Evolutionary conservation across 2,888 invertebrate genomes (phyloP).

Genomic region (Galeruca laticollis): DNA sequence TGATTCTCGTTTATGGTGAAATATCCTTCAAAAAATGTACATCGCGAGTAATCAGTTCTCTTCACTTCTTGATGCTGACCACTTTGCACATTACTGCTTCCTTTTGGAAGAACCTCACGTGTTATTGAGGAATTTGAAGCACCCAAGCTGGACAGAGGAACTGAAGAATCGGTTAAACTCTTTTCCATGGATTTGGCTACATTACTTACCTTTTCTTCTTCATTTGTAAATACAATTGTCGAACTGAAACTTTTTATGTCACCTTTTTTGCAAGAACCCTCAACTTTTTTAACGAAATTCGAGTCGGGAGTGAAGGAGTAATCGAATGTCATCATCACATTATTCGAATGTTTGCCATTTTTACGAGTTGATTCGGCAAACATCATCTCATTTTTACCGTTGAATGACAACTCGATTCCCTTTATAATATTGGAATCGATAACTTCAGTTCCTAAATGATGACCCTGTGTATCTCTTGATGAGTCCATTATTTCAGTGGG

Average conservation of each 20-base stretch:
- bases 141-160: conserved; percentile 12
- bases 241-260: not conserved
- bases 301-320: not conserved
- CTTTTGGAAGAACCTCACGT: conserved; percentile 16
- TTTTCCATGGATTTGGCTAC: not conserved
- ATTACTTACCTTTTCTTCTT: not conserved
- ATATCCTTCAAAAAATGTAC: conserved; percentile 14
- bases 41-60: conserved; percentile 10
- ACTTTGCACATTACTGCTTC: conserved; percentile 12
- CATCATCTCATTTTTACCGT: not conserved
- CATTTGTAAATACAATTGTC: not conserved
- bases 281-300: not conserved
- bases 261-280: not conserved
- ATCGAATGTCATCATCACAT: too few species aligned
- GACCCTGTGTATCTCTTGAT: too few species aligned
- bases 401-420: too few species aligned
- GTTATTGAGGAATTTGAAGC: not conserved
- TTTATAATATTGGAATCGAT: too few species aligned
- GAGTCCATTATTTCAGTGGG: not conserved
- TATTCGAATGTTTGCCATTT: not conserved
- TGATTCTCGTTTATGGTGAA: conserved; percentile 16
- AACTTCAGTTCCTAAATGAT: too few species aligned
- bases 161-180: conserved; percentile 14
- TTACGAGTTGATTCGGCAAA: not conserved
- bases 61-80: not conserved